These are phyloP conservation scores for Thelaira solivaga DNA, from an alignment of 2,888 invertebrate genomes.

Conservation along the genomic window DNA sequence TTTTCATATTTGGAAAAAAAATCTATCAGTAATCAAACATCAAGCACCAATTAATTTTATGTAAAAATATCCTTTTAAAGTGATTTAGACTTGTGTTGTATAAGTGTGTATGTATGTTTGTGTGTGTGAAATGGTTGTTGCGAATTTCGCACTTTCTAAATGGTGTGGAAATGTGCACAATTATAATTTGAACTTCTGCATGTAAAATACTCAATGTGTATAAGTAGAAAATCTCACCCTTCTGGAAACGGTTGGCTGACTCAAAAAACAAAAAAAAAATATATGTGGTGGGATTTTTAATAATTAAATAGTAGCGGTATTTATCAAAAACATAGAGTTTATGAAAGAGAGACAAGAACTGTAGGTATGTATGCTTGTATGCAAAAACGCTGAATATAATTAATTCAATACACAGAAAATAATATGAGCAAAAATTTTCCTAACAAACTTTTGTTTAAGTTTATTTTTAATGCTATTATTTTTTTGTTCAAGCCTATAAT, in stretches of 20 bases:
- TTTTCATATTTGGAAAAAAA: no score
- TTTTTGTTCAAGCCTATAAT: no score
- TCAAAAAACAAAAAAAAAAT: constrained; percentile 20
- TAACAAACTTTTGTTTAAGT: no score
- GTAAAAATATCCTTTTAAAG: background rate
- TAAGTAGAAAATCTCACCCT: constrained; percentile 14
- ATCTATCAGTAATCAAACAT: no score
- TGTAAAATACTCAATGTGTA: background rate
- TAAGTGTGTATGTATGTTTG: no score
- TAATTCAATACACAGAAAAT: no score
- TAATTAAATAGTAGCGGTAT: constrained; percentile 58
- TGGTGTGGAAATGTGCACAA: constrained; percentile 45
- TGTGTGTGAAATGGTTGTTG: constrained; percentile 11
- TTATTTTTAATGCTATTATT: no score
- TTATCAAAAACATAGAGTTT: constrained; percentile 40
- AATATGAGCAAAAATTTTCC: no score
- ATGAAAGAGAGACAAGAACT: background rate
- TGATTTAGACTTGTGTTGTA: no score
- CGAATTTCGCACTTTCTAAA: constrained; percentile 40
- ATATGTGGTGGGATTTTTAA: constrained; percentile 56
- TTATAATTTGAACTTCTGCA: constrained; percentile 13
- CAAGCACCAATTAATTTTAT: background rate
- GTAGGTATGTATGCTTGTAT: background rate
- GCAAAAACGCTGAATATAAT: background rate
- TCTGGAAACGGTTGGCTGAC: constrained; percentile 31